These are phyloP conservation scores for Marmota monax DNA, from an alignment of 2,113 vertebrate genomes.

Conservation along the genomic window DNA sequence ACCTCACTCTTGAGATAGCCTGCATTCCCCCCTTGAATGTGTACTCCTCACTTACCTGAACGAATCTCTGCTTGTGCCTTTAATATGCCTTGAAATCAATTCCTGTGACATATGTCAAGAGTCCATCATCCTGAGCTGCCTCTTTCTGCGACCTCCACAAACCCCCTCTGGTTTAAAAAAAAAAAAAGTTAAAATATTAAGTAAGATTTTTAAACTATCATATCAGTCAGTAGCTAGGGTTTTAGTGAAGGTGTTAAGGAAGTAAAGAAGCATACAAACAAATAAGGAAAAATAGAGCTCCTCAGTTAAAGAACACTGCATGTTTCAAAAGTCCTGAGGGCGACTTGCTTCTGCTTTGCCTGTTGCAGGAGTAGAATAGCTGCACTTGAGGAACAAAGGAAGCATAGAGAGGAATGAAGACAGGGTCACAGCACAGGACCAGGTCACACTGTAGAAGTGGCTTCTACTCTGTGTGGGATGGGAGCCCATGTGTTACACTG, in stretches of 20 bases:
- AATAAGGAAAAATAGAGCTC: not conserved
- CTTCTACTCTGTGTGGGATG: not conserved
- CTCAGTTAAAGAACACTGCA: not conserved
- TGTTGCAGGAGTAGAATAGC: not conserved
- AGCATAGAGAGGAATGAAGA: fast-evolving
- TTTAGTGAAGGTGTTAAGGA: not conserved
- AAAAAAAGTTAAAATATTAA: not conserved
- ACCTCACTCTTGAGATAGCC: too few relatives aligned
- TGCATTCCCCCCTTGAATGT: too few relatives aligned
- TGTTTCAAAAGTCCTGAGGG: not conserved
- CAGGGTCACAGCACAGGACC: fast-evolving
- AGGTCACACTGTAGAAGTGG: not conserved
- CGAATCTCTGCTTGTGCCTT: too few relatives aligned
- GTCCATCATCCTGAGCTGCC: too few relatives aligned
- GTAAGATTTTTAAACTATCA: not conserved
- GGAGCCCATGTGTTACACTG: not conserved
- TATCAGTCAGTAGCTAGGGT: not conserved
- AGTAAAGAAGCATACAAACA: not conserved
- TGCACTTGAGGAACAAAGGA: fast-evolving
- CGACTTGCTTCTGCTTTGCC: not conserved
- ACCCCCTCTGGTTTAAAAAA: too few relatives aligned
- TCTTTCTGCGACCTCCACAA: too few relatives aligned
- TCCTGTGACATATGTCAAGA: too few relatives aligned
- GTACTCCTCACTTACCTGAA: too few relatives aligned
- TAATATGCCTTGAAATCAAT: too few relatives aligned